These are phyloP conservation scores for Coptodon bakossiorum DNA, from an alignment of 2,113 vertebrate genomes.

Conservation along the genomic window DNA sequence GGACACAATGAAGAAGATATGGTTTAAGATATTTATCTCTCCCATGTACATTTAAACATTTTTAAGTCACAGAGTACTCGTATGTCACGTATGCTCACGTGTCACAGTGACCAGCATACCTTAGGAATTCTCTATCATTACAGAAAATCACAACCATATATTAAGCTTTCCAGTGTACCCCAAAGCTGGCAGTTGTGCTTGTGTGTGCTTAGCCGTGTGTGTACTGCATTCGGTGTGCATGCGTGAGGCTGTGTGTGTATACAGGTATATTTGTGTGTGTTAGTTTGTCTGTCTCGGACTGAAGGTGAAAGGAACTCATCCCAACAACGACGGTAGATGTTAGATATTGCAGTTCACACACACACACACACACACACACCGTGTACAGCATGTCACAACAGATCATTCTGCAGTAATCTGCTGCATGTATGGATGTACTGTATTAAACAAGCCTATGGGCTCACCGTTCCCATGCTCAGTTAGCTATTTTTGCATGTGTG, in stretches of 20 bases:
- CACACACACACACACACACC: not conserved
- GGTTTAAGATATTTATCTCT: not conserved
- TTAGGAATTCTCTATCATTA: not conserved
- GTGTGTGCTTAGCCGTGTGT: not conserved
- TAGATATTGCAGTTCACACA: not conserved
- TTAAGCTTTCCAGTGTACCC: not conserved
- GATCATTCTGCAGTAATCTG: conserved; percentile 23
- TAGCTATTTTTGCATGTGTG: not conserved
- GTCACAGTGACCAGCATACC: not conserved
- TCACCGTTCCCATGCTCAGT: not conserved
- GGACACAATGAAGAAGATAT: not conserved
- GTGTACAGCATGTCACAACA: not conserved
- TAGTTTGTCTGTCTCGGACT: not conserved
- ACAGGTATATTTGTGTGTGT: not conserved
- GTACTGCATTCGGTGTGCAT: not conserved
- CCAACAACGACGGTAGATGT: not conserved
- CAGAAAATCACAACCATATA: not conserved
- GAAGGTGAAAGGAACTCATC: not conserved
- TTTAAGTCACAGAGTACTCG: not conserved
- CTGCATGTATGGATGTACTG: not conserved
- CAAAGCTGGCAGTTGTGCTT: not conserved
- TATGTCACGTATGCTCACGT: not conserved
- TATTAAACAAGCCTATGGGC: not conserved
- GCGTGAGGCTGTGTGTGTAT: not conserved
- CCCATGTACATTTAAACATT: not conserved